phyloP scores from a whole-genome alignment of 2,888 invertebrate genomes.

The Ptilodon capucinus region DNA sequence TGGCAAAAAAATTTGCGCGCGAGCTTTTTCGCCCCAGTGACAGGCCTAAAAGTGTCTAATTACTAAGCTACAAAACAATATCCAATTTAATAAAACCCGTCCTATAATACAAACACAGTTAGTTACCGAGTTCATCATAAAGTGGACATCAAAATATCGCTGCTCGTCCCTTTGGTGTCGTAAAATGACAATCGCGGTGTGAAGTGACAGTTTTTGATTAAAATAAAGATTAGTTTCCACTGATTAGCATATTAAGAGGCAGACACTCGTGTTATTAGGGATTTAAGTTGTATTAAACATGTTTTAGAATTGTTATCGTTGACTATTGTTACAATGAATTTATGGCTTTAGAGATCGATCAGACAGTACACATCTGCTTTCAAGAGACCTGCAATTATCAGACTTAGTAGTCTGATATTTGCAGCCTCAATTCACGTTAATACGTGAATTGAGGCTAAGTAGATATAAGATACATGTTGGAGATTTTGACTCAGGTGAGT shows the following conservation, averaged over 20 bases:
- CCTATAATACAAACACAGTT: background rate
- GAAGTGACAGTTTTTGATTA: slow-evolving; percentile 47
- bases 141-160: slow-evolving; percentile 30
- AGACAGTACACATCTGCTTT: too few relatives aligned
- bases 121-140: slow-evolving; percentile 17
- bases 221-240: slow-evolving; percentile 42
- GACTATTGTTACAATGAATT: background rate
- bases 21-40: too few relatives aligned
- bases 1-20: too few relatives aligned
- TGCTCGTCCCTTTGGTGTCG: slow-evolving; percentile 40
- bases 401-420: too few relatives aligned
- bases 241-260: slow-evolving; percentile 42
- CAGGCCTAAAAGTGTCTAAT: background rate
- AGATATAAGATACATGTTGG: too few relatives aligned
- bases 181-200: slow-evolving; percentile 41
- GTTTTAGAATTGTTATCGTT: background rate
- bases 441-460: too few relatives aligned
- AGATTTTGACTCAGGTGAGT: too few relatives aligned
- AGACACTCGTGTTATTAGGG: slow-evolving; percentile 18
- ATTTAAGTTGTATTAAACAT: slow-evolving; percentile 3
- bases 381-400: too few relatives aligned
- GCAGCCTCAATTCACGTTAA: too few relatives aligned
- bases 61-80: background rate
- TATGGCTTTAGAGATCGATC: too few relatives aligned
- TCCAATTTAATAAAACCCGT: background rate